Base-by-base conservation (phyloP, 2,888 invertebrate species). In the Sminthurides aquaticus region DNA sequence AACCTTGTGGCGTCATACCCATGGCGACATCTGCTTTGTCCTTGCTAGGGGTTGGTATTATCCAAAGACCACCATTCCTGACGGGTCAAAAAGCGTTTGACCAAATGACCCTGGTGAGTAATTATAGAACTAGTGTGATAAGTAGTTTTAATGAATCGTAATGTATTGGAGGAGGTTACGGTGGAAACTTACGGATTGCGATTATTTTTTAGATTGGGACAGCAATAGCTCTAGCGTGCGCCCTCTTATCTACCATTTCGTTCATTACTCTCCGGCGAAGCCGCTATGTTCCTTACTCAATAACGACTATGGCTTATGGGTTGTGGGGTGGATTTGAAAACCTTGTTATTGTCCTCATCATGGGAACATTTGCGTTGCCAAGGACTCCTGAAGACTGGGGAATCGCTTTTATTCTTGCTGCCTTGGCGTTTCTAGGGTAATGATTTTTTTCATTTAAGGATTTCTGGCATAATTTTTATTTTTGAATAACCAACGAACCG, bases 1-100 rank as follows among this genome's bases (percentile, higher is more conserved):
- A 73, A 57, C 69, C 70, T 15, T 69, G 70, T 54, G 73, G 73
- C 11, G 34, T 71, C 11, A 55, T 73, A 15, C 71, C 73, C 20
- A 66, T 70, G n/a, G 57, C 70, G 15, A 71, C 71, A 20, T 71
- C 71, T 1, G 43, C 71, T 1, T 55, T 70, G 20, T 69, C 71
- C 0, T 55, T 73, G 57, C 43, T 67, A 20, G 73, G 72, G 1
- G 71, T 71, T 1, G 69, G 59, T 20, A 64, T 61, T 11, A 67
- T 72, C 5, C 68, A 68, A 2, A 29, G 68, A 20, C 71, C 71
- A 5, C 70, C 71, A 0, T 57, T 69, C 67, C 57, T 71, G 1
- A 70, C 71, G 34, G 69, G 70, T 25, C 65, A 67, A 22, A 64
- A 61, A 34, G 48, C 59, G 1, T 70, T 70, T 59, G 70, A 72